Percentiles rank a stretch among this genome's conserved stretches.
Evolutionary conservation across 2,113 vertebrate genomes (phyloP).

Genomic region (Pedetes capensis): DNA sequence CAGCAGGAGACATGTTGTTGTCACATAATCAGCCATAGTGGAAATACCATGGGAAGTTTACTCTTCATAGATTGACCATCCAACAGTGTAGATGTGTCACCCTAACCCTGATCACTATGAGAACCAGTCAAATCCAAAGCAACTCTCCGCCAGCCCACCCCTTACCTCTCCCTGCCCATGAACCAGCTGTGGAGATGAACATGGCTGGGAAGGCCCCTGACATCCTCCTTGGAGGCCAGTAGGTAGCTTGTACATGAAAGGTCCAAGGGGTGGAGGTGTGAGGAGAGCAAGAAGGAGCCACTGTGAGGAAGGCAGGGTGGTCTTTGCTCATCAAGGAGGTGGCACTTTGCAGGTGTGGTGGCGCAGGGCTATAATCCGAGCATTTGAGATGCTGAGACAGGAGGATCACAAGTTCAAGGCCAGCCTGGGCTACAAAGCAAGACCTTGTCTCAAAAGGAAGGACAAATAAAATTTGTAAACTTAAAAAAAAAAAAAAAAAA

Average conservation of each 20-base stretch:
- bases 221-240: background rate
- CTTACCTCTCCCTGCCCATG: background rate
- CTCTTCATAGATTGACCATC: background rate
- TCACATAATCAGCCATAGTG: background rate
- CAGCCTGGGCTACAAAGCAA: too few species aligned
- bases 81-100: rapidly evolving
- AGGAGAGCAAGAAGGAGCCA: background rate
- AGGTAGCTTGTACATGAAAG: background rate
- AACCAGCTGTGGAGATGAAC: background rate
- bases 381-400: too few species aligned
- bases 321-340: background rate
- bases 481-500: too few species aligned
- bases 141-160: background rate
- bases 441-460: too few species aligned
- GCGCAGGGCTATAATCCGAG: too few species aligned
- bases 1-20: background rate
- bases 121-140: background rate
- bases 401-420: too few species aligned
- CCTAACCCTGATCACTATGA: background rate
- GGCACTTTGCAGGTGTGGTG: too few species aligned
- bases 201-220: background rate
- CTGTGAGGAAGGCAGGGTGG: background rate
- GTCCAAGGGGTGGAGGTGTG: background rate
- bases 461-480: too few species aligned
- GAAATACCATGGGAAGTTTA: background rate